phyloP scores from a whole-genome alignment of 1,140 invertebrate genomes.

The Drosophila leontia region DNA sequence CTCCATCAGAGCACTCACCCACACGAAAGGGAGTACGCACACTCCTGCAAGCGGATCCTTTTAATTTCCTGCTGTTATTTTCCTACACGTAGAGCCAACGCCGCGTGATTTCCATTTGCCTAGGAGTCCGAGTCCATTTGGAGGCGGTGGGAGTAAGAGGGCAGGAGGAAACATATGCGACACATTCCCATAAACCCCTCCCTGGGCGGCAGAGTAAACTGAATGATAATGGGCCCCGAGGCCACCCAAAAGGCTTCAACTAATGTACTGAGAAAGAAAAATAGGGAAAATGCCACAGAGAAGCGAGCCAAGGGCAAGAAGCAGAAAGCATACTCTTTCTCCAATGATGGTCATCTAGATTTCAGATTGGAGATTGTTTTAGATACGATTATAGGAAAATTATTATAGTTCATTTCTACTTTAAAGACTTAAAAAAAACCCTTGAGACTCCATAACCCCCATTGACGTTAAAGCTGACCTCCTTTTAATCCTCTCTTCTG shows the following conservation, averaged over 20 bases:
- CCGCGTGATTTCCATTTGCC: conserved; percentile 76
- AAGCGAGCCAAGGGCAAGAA: conserved; percentile 3
- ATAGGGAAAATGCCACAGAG: conserved; percentile 7
- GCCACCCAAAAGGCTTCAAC: conserved; percentile 19
- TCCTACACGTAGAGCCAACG: conserved; percentile 56
- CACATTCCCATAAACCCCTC: conserved; percentile 62
- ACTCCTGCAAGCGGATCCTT: conserved; percentile 57
- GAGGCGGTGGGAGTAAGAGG: background rate
- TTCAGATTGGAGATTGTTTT: background rate
- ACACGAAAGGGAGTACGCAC: conserved; percentile 8
- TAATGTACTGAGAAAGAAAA: conserved; percentile 12
- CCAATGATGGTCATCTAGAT: conserved; percentile 2
- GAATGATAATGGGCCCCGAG: conserved; percentile 56
- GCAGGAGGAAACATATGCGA: conserved; percentile 55
- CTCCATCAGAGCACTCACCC: background rate
- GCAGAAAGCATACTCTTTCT: background rate
- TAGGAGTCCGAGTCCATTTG: background rate
- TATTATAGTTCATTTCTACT: background rate
- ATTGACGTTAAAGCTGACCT: background rate
- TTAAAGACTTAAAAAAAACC: too few relatives aligned
- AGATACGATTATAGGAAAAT: background rate
- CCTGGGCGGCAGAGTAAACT: conserved; percentile 37
- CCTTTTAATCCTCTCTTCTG: conserved; percentile 7
- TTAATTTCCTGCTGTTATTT: conserved; percentile 82
- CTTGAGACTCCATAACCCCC: background rate